These are phyloP conservation scores for Philypnodon macrostomus DNA, from an alignment of 2,797 vertebrate genomes.

Conservation along the genomic window DNA sequence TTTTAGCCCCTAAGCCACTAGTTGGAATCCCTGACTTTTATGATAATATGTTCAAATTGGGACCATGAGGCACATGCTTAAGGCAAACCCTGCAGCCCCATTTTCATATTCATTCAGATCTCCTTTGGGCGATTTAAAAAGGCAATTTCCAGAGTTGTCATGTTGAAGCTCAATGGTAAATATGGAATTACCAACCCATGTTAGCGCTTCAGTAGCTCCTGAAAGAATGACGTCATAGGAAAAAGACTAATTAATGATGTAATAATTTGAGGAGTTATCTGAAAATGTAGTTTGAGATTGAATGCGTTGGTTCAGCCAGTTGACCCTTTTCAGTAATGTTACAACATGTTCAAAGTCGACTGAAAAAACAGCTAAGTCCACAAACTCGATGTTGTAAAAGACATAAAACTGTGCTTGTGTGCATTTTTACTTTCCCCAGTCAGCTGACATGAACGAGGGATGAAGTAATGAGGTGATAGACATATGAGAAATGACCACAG, in stretches of 20 bases:
- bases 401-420: too few species aligned
- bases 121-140: too few species aligned
- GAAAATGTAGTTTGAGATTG: too few species aligned
- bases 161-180: background rate
- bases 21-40: too few species aligned
- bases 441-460: slow-evolving; percentile 1
- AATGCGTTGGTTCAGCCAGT: background rate
- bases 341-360: slow-evolving; percentile 2
- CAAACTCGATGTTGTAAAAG: background rate
- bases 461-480: background rate
- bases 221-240: background rate
- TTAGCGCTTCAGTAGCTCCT: background rate
- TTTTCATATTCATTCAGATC: too few species aligned
- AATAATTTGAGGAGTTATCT: too few species aligned
- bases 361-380: slow-evolving; percentile 4
- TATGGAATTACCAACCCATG: background rate
- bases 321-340: background rate
- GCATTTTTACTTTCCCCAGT: slow-evolving; percentile 8
- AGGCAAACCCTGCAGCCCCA: too few species aligned
- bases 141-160: background rate
- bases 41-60: too few species aligned
- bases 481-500: background rate
- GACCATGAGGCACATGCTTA: too few species aligned
- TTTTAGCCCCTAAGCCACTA: too few species aligned
- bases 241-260: background rate